Conservation (phyloP, 2,113 vertebrate genomes). For the Danionella cerebrum region DNA sequence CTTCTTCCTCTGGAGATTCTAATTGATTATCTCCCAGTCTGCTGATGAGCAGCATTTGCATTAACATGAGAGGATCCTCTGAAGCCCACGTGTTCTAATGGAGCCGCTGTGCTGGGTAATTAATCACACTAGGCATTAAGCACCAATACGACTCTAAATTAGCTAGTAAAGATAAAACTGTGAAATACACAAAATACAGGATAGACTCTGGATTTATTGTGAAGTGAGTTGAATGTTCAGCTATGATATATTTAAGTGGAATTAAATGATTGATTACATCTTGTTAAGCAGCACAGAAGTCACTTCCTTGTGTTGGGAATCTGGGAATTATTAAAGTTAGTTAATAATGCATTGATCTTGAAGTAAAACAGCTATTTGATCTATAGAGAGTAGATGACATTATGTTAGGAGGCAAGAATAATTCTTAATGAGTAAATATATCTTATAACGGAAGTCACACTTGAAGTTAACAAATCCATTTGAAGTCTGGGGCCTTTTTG, state of each 20-base stretch:
- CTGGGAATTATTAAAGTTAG: constrained; percentile 1
- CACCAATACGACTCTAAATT: not conserved
- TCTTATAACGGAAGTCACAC: no score
- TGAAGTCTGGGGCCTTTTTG: no score
- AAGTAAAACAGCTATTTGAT: not conserved
- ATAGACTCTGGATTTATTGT: not conserved
- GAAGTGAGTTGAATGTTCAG: not conserved
- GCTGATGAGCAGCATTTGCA: constrained; percentile 28
- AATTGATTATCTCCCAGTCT: constrained; percentile 29
- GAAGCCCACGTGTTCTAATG: not conserved
- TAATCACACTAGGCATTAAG: constrained; percentile 16
- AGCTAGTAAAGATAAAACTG: not conserved
- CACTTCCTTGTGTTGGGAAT: not conserved
- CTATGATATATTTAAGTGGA: not conserved
- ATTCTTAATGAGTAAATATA: no score
- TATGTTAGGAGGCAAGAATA: no score
- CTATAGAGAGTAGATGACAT: no score
- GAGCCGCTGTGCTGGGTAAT: constrained; percentile 16
- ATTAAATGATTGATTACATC: constrained; percentile 15
- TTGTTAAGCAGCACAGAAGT: not conserved
- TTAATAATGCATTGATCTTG: not conserved
- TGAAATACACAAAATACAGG: not conserved
- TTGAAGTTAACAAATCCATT: no score
- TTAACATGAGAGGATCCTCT: constrained; percentile 18
- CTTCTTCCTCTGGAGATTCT: not conserved